A percentile compares a stretch with the other conserved stretches of the same genome.
Evolutionary conservation across 1,140 invertebrate species (phyloP).

Genomic region (Aphaenogaster rudis): DNA sequence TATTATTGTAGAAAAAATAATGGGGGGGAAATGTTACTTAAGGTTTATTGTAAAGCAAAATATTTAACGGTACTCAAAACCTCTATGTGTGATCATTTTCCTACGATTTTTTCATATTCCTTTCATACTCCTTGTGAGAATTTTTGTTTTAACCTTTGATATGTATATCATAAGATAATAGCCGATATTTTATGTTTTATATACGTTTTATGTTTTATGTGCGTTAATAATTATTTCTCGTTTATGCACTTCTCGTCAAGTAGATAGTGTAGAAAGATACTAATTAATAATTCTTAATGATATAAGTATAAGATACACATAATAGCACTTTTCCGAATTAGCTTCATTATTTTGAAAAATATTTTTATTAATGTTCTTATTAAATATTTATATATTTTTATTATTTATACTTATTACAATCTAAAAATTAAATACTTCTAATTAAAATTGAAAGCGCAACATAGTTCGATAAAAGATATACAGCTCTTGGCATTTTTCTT

Average conservation of each 20-base stretch:
- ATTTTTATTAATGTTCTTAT: not conserved
- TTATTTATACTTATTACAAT: not conserved
- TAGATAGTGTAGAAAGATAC: not conserved
- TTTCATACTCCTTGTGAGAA: slow-evolving; percentile 3
- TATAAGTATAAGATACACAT: slow-evolving; percentile 4
- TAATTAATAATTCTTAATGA: slow-evolving; percentile 22
- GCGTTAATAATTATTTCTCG: slow-evolving; percentile 21
- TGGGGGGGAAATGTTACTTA: slow-evolving; percentile 72
- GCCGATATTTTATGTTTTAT: slow-evolving; percentile 4
- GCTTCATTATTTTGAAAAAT: slow-evolving; percentile 1
- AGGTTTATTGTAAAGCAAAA: slow-evolving; percentile 80
- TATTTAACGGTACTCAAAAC: slow-evolving; percentile 75
- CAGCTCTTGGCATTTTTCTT: slow-evolving; percentile 10
- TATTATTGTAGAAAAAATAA: slow-evolving; percentile 54
- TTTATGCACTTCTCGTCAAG: not conserved
- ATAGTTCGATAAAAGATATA: not conserved
- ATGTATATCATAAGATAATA: slow-evolving; percentile 14
- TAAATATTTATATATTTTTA: not conserved
- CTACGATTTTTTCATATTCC: slow-evolving; percentile 8
- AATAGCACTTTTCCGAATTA: not conserved
- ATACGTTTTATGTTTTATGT: slow-evolving; percentile 20
- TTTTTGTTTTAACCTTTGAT: slow-evolving; percentile 22
- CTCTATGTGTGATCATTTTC: slow-evolving; percentile 73
- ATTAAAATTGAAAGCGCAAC: not conserved
- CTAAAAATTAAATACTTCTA: not conserved